Evolutionary conservation across 2,888 invertebrate species (phyloP), one percentile per base, ranked within the genome.

Genomic region (Amblyjoppa proteus): DNA sequence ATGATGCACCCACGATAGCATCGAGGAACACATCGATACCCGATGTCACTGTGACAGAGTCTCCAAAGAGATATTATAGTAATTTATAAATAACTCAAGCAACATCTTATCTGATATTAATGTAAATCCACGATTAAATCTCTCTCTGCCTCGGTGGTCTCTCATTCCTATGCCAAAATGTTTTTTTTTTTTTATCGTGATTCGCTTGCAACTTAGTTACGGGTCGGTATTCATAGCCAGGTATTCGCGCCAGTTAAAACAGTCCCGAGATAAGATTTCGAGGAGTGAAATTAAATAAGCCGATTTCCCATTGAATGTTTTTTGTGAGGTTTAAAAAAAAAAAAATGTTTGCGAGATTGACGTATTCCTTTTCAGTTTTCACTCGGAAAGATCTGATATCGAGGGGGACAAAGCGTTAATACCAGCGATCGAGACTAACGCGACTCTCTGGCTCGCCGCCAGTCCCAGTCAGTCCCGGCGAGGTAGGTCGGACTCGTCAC

Each of bases 101-200:
- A 88, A 90, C 90, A 91, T 90, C 91, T 92, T 90, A 91, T 90
- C 90, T 88, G 88, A 89, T 74, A 90, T 90, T 92, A 92, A 93
- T 93, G 92, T 92, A 92, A 92, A 93, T 92, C 93, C 92, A 93
- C 90, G 93, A 93, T 93, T 92, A 90, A 92, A 92, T 92, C 92
- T 91, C 83, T 70, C 88, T 49, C 83, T 86, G 87, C 90, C 89
- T 92, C 91, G 92, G 92, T 92, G 92, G 93, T 92, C 92, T 90
- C 56, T 61, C 4, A 11, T 41, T 75, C 61, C 34, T 28, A 58
- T 61, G 76, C 64, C 73, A 77, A 87, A 86, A 74, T 53, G 51
- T 58, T 73, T 56, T 56, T 81, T 83, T 68, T 81, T 83, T 68
- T 51, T 76, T 58, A 28, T 69, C 20, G 38, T 66, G 53, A 87